Percentiles rank a stretch among this genome's conserved stretches.
Conservation (phyloP, 2,113 vertebrate genomes). For the Cryptomyrus ogoouensis region DNA sequence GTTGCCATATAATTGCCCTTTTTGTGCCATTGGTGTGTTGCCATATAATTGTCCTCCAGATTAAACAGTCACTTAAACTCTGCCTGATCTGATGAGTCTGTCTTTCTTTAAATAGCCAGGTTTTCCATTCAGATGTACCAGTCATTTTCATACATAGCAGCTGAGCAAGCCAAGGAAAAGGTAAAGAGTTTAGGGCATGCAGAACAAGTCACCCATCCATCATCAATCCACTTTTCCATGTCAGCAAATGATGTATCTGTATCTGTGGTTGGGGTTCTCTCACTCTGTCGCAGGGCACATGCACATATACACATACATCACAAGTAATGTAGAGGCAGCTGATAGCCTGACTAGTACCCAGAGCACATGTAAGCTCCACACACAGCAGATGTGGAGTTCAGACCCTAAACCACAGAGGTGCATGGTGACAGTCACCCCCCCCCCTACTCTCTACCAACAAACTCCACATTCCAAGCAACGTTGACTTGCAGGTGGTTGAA, state of each 20-base stretch:
- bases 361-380: not conserved
- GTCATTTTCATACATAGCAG: not conserved
- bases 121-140: not conserved
- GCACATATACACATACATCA: not conserved
- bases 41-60: not conserved
- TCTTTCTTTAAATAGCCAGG: not conserved
- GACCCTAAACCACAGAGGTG: not conserved
- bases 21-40: not conserved
- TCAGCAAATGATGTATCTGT: not conserved
- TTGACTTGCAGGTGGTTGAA: not conserved
- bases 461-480: not conserved
- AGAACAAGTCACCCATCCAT: not conserved
- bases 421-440: not conserved
- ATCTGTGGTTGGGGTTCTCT: not conserved
- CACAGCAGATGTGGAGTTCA: not conserved
- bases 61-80: not conserved
- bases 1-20: not conserved
- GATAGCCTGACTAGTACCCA: not conserved
- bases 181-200: not conserved
- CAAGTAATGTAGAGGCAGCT: not conserved
- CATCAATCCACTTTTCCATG: not conserved
- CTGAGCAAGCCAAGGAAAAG: not conserved
- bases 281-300: not conserved
- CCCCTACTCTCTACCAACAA: not conserved
- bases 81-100: not conserved